A percentile compares a stretch with the other conserved stretches of the same genome.
These are phyloP conservation scores for Lordiphosa mommai DNA, from an alignment of 1,140 invertebrate genomes.

Conservation along the genomic window DNA sequence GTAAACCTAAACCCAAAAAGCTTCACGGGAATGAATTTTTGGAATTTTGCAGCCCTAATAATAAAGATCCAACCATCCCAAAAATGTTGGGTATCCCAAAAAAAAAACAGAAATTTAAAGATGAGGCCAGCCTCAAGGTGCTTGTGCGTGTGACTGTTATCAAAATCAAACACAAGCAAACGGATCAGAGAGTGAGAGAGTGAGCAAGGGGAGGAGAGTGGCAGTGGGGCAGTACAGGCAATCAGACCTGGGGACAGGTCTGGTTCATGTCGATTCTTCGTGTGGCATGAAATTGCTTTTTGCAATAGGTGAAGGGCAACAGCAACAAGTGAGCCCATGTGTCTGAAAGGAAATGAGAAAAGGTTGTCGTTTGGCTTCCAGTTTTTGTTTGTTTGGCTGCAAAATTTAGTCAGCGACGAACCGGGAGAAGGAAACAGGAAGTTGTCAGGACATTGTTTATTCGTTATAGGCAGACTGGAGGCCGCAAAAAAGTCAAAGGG, in stretches of 20 bases:
- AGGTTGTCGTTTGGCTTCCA: constrained; percentile 60
- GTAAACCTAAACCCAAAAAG: too few species aligned
- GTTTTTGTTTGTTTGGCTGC: constrained; percentile 46
- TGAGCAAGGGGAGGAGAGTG: background rate
- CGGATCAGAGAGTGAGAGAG: constrained; percentile 1
- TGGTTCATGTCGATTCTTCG: constrained; percentile 43
- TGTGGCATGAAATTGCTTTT: constrained; percentile 75
- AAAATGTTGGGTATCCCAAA: background rate
- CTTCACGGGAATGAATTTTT: too few species aligned
- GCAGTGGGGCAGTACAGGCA: constrained; percentile 8
- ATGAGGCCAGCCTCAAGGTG: background rate
- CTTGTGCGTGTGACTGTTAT: constrained; percentile 26
- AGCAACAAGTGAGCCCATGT: constrained; percentile 48
- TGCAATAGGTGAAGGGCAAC: constrained; percentile 40
- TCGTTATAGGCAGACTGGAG: constrained; percentile 27
- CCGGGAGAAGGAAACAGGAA: constrained; percentile 57
- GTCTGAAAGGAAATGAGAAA: constrained; percentile 67
- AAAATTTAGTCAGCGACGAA: constrained; percentile 46
- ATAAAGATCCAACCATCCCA: background rate
- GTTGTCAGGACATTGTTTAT: constrained; percentile 66
- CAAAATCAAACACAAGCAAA: constrained; percentile 33
- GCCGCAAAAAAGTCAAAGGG: constrained; percentile 29
- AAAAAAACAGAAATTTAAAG: too few species aligned
- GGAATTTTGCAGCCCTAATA: too few species aligned
- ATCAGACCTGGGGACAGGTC: constrained; percentile 35